Conservation (phyloP, 2,113 vertebrate genomes). For the Charadrius vociferus region DNA sequence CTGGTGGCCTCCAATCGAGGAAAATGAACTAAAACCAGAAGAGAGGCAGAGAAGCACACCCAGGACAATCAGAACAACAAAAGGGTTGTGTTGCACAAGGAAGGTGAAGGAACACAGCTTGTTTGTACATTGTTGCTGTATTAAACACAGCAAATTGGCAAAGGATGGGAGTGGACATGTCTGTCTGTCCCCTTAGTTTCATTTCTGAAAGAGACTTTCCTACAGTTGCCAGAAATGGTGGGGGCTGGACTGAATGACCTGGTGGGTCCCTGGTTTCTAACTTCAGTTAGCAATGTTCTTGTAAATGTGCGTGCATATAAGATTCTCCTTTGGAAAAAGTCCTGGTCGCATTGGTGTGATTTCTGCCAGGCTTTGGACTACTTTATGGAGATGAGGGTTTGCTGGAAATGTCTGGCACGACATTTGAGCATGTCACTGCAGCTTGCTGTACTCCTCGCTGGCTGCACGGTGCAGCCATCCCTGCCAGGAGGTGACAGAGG, state of each 20-base stretch:
- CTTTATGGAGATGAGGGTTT: not conserved
- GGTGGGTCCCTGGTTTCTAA: not conserved
- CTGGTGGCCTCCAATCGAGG: not conserved
- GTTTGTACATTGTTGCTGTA: not conserved
- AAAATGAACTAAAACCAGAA: not conserved
- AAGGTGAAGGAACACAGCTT: not conserved
- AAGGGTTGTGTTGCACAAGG: not conserved
- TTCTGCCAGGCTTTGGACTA: not conserved
- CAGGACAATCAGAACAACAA: not conserved
- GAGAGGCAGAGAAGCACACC: not conserved
- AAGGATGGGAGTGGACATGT: not conserved
- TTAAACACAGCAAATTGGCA: not conserved
- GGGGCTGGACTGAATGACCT: not conserved
- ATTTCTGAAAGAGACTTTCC: not conserved
- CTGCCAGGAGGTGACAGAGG: accelerated
- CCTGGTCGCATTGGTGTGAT: not conserved
- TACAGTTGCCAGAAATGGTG: not conserved
- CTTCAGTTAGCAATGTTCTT: not conserved
- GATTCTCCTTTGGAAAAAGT: not conserved
- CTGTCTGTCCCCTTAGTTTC: not conserved
- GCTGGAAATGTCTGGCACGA: not conserved
- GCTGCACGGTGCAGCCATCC: not conserved
- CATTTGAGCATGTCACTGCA: not conserved
- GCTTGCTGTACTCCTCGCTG: not conserved
- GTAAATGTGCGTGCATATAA: not conserved